phyloP scores from a whole-genome alignment of 2,888 invertebrate species.

The Heteropelma amictum region DNA sequence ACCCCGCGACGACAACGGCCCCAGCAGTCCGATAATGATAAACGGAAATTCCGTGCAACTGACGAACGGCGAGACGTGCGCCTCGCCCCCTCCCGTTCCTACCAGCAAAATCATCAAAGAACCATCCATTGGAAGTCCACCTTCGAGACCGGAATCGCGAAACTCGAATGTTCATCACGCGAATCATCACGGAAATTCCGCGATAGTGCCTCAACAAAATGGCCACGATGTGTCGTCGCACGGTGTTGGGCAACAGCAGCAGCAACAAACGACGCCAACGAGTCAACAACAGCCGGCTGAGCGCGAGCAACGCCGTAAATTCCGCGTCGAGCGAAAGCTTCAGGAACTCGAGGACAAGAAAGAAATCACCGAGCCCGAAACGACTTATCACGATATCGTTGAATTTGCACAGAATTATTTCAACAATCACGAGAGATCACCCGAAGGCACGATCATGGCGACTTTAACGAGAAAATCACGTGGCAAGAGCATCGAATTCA shows the following conservation, averaged over 20 bases:
- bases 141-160: constrained; percentile 68
- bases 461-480: constrained; percentile 88
- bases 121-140: constrained; percentile 63
- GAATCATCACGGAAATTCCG: constrained; percentile 59
- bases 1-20: constrained; percentile 82
- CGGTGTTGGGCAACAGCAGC: constrained; percentile 50
- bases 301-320: constrained; percentile 88
- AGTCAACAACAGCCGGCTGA: constrained; percentile 79
- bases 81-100: constrained; percentile 69
- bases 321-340: constrained; percentile 91
- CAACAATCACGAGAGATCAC: constrained; percentile 91
- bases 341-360: constrained; percentile 86
- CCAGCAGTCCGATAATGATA: constrained; percentile 67
- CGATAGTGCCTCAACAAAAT: constrained; percentile 55
- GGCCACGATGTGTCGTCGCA: constrained; percentile 57
- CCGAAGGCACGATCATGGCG: constrained; percentile 93
- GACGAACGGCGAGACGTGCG: constrained; percentile 66
- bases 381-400: constrained; percentile 87
- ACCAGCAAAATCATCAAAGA: constrained; percentile 70
- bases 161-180: constrained; percentile 63
- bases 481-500: constrained; percentile 86
- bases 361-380: constrained; percentile 79
- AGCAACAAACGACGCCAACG: constrained; percentile 59
- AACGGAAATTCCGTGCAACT: constrained; percentile 67
- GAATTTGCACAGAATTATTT: constrained; percentile 97